These are phyloP conservation scores for Callionymus lyra DNA, from an alignment of 2,113 vertebrate species.

Conservation along the genomic window DNA sequence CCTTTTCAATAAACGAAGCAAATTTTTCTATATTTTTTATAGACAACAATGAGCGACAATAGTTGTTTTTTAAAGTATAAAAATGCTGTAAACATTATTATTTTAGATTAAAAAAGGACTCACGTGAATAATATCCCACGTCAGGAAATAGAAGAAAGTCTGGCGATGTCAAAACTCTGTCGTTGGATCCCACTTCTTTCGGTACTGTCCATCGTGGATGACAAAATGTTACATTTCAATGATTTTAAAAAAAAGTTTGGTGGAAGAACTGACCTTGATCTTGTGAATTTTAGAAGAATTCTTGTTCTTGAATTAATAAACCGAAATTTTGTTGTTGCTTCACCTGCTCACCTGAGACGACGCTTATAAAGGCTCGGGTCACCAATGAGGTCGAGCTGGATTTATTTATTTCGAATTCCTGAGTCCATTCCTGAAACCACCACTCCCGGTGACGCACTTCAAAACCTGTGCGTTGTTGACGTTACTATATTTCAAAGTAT, in stretches of 20 bases:
- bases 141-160: conserved; percentile 56
- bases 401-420: conserved; percentile 50
- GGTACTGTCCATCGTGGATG: conserved; percentile 58
- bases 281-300: conserved; percentile 54
- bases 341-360: neutral
- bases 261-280: conserved; percentile 60
- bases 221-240: conserved; percentile 67
- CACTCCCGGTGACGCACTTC: conserved; percentile 12
- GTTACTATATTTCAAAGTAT: no score
- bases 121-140: conserved; percentile 70
- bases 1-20: no score
- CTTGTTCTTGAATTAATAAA: neutral
- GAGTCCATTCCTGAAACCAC: conserved; percentile 25
- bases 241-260: neutral
- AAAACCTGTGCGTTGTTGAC: no score
- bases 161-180: conserved; percentile 65
- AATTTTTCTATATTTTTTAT: no score
- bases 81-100: no score
- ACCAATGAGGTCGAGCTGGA: conserved; percentile 45
- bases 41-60: no score
- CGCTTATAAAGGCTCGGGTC: conserved; percentile 17
- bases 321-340: conserved; percentile 29
- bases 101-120: no score
- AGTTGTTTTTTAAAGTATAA: no score
- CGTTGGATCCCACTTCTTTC: conserved; percentile 58